Evolutionary conservation across 2,113 vertebrate genomes (phyloP).

Genomic region (Ictidomys tridecemlineatus): DNA sequence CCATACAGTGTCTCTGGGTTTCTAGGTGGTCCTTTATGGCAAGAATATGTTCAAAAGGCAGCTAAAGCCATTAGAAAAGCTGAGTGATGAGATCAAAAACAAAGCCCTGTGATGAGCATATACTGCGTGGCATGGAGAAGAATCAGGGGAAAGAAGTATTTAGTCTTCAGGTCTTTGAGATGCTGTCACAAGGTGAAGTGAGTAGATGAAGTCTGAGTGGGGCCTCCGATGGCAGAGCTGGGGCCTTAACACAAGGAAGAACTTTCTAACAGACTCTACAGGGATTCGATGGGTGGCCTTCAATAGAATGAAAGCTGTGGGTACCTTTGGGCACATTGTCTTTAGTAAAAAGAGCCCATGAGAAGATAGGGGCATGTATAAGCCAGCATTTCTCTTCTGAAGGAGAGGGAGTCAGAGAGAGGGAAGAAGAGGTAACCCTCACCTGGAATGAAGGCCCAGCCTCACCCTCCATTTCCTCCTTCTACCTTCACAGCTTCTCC

Average conservation of each 20-base stretch:
- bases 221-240: background rate
- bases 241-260: background rate
- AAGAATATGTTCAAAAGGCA: background rate
- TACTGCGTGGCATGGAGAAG: background rate
- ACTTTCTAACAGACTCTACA: conserved; percentile 4
- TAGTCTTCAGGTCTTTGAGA: conserved; percentile 43
- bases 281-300: background rate
- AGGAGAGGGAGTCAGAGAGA: background rate
- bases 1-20: background rate
- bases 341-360: background rate
- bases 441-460: background rate
- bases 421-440: background rate
- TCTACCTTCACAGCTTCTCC: background rate
- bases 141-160: background rate
- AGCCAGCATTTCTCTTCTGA: background rate
- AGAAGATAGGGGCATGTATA: background rate
- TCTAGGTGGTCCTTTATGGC: background rate
- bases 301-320: background rate
- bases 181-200: background rate
- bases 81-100: background rate
- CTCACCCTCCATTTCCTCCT: background rate
- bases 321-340: background rate
- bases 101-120: background rate
- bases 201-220: background rate
- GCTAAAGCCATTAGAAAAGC: background rate